Conservation (phyloP, 1,140 invertebrate genomes). For the Meloidogyne hapla region DNA sequence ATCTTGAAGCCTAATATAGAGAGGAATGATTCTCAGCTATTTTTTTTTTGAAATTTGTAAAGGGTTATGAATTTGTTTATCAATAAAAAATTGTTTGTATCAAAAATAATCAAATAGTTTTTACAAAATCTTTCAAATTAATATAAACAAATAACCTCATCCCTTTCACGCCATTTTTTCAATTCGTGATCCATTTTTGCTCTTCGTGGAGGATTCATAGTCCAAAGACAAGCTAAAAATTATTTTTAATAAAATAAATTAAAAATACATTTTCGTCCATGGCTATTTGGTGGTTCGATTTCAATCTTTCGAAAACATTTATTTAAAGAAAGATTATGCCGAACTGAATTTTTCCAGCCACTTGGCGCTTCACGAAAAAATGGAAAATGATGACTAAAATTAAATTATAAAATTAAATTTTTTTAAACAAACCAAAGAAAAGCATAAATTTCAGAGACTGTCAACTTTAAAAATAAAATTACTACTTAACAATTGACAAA, state of each 20-base stretch:
- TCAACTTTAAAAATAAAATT: constrained; percentile 68
- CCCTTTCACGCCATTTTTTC: constrained; percentile 47
- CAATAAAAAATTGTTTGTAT: no score
- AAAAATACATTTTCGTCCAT: constrained; percentile 33
- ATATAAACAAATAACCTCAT: constrained; percentile 14
- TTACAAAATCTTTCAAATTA: neutral
- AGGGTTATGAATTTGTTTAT: no score
- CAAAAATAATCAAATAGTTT: neutral
- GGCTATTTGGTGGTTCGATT: constrained; percentile 64
- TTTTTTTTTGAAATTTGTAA: no score
- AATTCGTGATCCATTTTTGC: constrained; percentile 49
- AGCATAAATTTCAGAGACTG: constrained; percentile 96
- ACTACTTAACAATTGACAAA: no score
- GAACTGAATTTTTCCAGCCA: constrained; percentile 70
- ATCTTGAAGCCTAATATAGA: no score
- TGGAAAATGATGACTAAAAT: constrained; percentile 66
- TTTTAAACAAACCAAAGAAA: constrained; percentile 84
- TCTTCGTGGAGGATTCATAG: constrained; percentile 39
- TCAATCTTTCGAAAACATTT: constrained; percentile 70
- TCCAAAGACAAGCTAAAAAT: constrained; percentile 41
- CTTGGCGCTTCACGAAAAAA: constrained; percentile 69
- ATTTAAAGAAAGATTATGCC: constrained; percentile 69
- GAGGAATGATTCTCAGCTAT: no score
- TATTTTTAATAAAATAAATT: neutral
- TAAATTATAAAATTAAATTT: constrained; percentile 18